phyloP scores from a whole-genome alignment of 2,113 vertebrate genomes.

The Phylloscopus trochiloides region DNA sequence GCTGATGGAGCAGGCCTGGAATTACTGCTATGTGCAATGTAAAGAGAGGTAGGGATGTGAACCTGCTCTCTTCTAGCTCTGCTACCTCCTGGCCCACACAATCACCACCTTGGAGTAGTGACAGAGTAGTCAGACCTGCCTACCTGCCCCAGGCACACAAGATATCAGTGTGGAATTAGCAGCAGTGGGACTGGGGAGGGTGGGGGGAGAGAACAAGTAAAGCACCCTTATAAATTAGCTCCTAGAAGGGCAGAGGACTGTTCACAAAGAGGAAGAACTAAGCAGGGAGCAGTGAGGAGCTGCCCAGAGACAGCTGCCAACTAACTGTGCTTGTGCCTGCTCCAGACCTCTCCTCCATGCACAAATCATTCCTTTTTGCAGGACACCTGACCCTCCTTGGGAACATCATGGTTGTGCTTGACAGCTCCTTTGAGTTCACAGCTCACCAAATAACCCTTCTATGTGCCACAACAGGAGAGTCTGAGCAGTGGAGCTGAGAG shows the following conservation, averaged over 20 bases:
- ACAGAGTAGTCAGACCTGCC: not conserved
- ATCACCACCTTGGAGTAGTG: not conserved
- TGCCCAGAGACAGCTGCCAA: not conserved
- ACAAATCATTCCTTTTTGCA: not conserved
- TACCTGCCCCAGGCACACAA: not conserved
- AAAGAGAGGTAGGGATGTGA: not conserved
- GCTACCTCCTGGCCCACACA: not conserved
- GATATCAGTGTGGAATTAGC: not conserved
- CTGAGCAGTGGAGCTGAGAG: not conserved
- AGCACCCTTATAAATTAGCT: not conserved
- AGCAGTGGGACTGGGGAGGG: rapidly evolving
- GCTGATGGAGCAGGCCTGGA: not conserved
- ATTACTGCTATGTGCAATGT: not conserved
- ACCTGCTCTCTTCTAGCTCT: not conserved
- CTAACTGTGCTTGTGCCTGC: not conserved
- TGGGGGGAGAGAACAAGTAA: not conserved
- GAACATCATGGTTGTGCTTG: not conserved
- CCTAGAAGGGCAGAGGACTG: not conserved
- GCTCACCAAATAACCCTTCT: not conserved
- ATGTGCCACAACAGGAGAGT: not conserved
- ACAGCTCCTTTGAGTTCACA: not conserved
- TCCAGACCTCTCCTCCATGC: not conserved
- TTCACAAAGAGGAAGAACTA: not conserved
- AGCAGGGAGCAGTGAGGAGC: not conserved
- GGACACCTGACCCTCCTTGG: not conserved